Evolutionary conservation across 2,113 vertebrate genomes (phyloP).

Genomic region (Chauna torquata): DNA sequence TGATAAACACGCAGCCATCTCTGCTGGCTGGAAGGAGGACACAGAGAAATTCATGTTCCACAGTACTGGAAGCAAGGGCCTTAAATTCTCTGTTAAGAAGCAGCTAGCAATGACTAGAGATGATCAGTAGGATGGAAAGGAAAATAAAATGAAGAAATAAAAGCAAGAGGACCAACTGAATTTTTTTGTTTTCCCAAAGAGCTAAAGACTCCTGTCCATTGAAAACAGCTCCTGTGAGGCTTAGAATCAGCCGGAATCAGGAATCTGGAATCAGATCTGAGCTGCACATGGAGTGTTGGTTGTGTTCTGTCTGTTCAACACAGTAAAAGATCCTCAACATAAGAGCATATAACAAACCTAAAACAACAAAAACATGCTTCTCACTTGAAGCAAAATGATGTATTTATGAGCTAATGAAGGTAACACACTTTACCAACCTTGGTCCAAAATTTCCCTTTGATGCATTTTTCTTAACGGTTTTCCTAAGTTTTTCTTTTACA

Average conservation of each 20-base stretch:
- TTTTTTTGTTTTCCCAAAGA: background rate
- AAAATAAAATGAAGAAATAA: background rate
- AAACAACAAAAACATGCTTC: background rate
- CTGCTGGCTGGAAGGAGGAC: accelerated
- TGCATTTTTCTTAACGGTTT: background rate
- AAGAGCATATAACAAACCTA: background rate
- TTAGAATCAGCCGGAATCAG: too few species aligned
- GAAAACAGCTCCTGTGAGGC: background rate
- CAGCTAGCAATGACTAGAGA: background rate
- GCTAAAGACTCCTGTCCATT: background rate
- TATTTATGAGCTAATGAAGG: background rate
- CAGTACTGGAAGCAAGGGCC: background rate
- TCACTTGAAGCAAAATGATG: background rate
- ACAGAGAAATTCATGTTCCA: background rate
- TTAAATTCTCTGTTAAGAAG: background rate
- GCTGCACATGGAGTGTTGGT: background rate
- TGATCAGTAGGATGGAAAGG: background rate
- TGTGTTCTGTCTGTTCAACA: background rate
- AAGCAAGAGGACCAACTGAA: background rate
- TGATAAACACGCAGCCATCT: background rate
- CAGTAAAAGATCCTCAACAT: background rate
- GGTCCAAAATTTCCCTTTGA: background rate
- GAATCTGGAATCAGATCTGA: background rate
- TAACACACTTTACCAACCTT: background rate
- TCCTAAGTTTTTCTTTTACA: background rate